Conservation (phyloP, 2,888 invertebrate species). For the Pseudanteris insignis region DNA sequence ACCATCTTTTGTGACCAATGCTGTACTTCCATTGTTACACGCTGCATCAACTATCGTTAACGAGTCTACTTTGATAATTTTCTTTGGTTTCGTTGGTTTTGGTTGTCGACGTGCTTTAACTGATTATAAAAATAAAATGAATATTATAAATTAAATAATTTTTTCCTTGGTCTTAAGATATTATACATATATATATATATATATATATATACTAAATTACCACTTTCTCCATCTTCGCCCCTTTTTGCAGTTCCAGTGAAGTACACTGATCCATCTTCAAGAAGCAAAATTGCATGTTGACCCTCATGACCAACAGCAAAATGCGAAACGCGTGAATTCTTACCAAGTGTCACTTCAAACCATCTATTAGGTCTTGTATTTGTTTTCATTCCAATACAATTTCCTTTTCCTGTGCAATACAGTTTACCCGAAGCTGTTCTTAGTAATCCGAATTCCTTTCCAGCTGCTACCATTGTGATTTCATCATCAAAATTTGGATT, state of each 20-base stretch:
- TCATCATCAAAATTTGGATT: slow-evolving; percentile 79
- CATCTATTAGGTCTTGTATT: slow-evolving; percentile 71
- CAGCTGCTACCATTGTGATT: slow-evolving; percentile 78
- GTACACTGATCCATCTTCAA: slow-evolving; percentile 91
- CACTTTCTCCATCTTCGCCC: slow-evolving; percentile 93
- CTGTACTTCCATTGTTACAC: slow-evolving; percentile 95
- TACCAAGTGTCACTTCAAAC: slow-evolving; percentile 75
- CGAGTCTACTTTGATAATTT: slow-evolving; percentile 88
- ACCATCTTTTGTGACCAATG: slow-evolving; percentile 90
- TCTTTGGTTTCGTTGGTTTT: slow-evolving; percentile 91
- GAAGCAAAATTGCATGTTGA: slow-evolving; percentile 87
- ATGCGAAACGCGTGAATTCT: slow-evolving; percentile 78
- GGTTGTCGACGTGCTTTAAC: slow-evolving; percentile 78
- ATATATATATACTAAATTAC: slow-evolving; percentile 54
- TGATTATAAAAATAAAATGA: too few species aligned
- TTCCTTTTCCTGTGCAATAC: slow-evolving; percentile 87
- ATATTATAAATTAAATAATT: too few species aligned
- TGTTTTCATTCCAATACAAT: slow-evolving; percentile 84
- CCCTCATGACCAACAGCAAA: slow-evolving; percentile 94
- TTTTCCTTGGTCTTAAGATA: not conserved
- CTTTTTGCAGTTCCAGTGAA: slow-evolving; percentile 86
- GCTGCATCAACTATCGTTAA: slow-evolving; percentile 84
- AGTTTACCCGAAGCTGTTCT: slow-evolving; percentile 88
- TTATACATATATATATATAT: not conserved
- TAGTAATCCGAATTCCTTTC: slow-evolving; percentile 90